Percentiles rank a stretch among this genome's conserved stretches.
These are phyloP conservation scores for Ricordea florida DNA, from an alignment of 92 coral and sea anemone species.

Conservation along the genomic window DNA sequence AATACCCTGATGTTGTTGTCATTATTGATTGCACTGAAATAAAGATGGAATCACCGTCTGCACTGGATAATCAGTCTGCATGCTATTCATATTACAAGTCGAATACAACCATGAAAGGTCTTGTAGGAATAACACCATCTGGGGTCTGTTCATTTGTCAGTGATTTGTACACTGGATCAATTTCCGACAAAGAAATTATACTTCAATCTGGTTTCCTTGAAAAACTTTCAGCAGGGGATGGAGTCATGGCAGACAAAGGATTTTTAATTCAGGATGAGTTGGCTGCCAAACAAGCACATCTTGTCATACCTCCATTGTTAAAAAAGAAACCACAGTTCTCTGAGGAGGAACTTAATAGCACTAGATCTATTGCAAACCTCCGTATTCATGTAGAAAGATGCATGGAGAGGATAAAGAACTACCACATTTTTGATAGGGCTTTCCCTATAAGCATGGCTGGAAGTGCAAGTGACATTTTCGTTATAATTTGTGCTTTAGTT, in stretches of 20 bases:
- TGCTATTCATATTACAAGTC: conserved; percentile 65
- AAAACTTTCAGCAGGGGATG: conserved; percentile 46
- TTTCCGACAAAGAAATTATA: conserved; percentile 52
- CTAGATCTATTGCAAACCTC: conserved; percentile 38
- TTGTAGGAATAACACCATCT: conserved; percentile 69
- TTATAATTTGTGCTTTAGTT: conserved; percentile 53
- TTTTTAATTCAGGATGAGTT: conserved; percentile 58
- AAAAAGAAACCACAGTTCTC: conserved; percentile 54
- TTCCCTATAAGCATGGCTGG: conserved; percentile 44
- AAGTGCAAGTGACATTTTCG: conserved; percentile 54
- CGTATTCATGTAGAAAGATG: conserved; percentile 31
- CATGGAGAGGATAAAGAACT: conserved; percentile 35
- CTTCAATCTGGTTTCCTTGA: conserved; percentile 54
- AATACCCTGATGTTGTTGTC: conserved; percentile 57
- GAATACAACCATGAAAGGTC: conserved; percentile 59
- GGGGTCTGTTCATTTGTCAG: conserved; percentile 63
- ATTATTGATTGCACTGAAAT: conserved; percentile 72
- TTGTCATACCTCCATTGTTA: conserved; percentile 51
- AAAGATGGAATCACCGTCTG: conserved; percentile 69
- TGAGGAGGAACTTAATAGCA: conserved; percentile 36
- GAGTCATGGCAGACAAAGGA: conserved; percentile 70
- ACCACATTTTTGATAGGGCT: conserved; percentile 46
- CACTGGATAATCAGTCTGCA: conserved; percentile 51
- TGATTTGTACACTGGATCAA: conserved; percentile 63
- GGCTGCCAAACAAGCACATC: conserved; percentile 56